Evolutionary conservation across 2,888 invertebrate genomes (phyloP).

Genomic region (Tetragnatha montana): DNA sequence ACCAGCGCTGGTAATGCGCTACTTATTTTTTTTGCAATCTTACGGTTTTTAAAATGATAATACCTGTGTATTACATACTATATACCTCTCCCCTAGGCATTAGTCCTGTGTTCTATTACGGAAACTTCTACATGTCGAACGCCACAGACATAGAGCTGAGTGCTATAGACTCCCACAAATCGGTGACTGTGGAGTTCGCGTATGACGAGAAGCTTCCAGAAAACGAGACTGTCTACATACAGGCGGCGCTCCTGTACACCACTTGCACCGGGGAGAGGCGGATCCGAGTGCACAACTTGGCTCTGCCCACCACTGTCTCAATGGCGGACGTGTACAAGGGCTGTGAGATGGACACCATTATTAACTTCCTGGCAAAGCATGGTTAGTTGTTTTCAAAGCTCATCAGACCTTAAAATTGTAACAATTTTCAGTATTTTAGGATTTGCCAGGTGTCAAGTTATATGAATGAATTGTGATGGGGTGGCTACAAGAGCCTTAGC

Average conservation of each 20-base stretch:
- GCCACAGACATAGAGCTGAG: constrained; percentile 98
- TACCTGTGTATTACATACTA: neutral
- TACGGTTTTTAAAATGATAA: neutral
- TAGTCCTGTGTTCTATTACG: constrained; percentile 96
- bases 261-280: constrained; percentile 86
- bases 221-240: constrained; percentile 94
- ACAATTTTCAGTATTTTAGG: no score
- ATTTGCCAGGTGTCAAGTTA: no score
- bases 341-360: constrained; percentile 93
- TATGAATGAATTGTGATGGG: no score
- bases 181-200: constrained; percentile 94
- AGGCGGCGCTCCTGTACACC: constrained; percentile 94
- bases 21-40: neutral
- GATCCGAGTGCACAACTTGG: constrained; percentile 90
- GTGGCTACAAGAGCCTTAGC: no score
- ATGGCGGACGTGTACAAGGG: constrained; percentile 94
- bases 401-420: no score
- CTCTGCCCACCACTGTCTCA: constrained; percentile 81
- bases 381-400: constrained; percentile 10
- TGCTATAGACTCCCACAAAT: constrained; percentile 85
- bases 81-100: constrained; percentile 80
- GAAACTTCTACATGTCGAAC: constrained; percentile 98
- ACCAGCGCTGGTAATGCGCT: constrained; percentile 63
- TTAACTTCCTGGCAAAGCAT: constrained; percentile 95
- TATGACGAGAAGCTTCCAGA: constrained; percentile 98